Percentiles rank a stretch among this genome's conserved stretches.
Conservation (phyloP, 2,113 vertebrate genomes). For the Myotis brandtii region DNA sequence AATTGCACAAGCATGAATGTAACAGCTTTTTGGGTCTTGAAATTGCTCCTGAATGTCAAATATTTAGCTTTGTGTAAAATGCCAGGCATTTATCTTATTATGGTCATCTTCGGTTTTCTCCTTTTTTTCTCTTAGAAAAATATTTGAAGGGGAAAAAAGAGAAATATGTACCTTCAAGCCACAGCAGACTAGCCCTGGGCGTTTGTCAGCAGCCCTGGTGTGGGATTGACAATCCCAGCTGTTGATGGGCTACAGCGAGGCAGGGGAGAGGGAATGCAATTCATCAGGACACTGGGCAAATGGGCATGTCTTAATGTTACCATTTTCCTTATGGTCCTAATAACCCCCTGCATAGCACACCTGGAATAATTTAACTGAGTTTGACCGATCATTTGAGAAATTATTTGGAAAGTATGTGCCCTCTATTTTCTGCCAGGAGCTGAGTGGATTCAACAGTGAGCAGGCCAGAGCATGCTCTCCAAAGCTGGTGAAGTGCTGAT, state of each 20-base stretch:
- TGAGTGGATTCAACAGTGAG: not conserved
- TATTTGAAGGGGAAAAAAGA: not conserved
- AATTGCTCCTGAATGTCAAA: conserved; percentile 27
- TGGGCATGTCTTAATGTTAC: conserved; percentile 73
- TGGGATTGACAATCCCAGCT: conserved; percentile 63
- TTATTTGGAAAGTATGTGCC: conserved; percentile 53
- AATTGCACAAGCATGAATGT: not conserved
- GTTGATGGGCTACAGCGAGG: conserved; percentile 18
- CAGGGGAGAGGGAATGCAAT: conserved; percentile 33
- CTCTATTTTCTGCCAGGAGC: not conserved
- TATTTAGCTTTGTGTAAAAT: not conserved
- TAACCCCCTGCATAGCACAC: conserved; percentile 73
- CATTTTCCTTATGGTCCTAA: conserved; percentile 71
- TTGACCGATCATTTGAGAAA: conserved; percentile 61
- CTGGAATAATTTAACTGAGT: conserved; percentile 74
- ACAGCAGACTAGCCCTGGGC: not conserved
- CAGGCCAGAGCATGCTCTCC: not conserved
- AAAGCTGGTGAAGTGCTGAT: not conserved
- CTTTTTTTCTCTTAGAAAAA: conserved; percentile 30
- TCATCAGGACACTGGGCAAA: conserved; percentile 60
- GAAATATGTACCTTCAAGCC: conserved; percentile 7
- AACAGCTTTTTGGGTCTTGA: conserved; percentile 36
- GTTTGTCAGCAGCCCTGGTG: not conserved
- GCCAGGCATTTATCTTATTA: conserved; percentile 44
- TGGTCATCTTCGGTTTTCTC: not conserved